Base-by-base conservation (phyloP, 2,888 invertebrate species). In the Euphydryas editha region DNA sequence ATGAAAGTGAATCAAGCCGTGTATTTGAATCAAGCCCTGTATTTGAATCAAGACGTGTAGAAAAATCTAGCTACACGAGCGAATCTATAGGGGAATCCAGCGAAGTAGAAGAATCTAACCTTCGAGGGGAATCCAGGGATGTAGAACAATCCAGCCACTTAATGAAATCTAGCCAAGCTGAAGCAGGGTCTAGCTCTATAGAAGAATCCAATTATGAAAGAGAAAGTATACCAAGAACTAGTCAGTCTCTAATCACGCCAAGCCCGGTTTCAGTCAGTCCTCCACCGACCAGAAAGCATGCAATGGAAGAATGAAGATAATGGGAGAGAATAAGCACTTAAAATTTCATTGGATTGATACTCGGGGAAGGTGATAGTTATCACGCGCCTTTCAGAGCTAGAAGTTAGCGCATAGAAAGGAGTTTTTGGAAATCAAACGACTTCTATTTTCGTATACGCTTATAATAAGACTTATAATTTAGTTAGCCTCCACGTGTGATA, bases 221-320 rank as follows among this genome's bases (percentile, higher is more conserved):
- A 1, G 63, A 62, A 57, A 70, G 64, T 51, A 68, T 15, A 17
- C 54, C 59, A 42, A 20, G 5, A 37, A 44, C 51, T 11, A 74
- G 46, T 73, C 80, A 0, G 20, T 75, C 76, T 36, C 75, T 89
- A 0, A 78, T 74, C 66, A 89, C 89, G 13, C 90, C 90, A 6
- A 67, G 75, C 0, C 75, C 79, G 0, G 74, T 81, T 1, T 71
- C 80, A 0, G 82, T 83, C 5, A 90, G 87, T 62, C 90, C 90
- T 2, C 89, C 90, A 18, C 88, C 87, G 1, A 68, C 77, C 37
- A 80, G 86, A 8, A 79, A 82, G 70, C 78, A 80, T 2, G 76
- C 82, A 11, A 76, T 80, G 30, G 79, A 82, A 62, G 70, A 67
- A 42, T 67, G 67, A 67, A 57, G 21, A 44, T 56, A 2, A 10